Percentiles rank a stretch among this genome's conserved stretches.
These are phyloP conservation scores for Molorchus minor DNA, from an alignment of 2,888 invertebrate genomes.

Conservation along the genomic window DNA sequence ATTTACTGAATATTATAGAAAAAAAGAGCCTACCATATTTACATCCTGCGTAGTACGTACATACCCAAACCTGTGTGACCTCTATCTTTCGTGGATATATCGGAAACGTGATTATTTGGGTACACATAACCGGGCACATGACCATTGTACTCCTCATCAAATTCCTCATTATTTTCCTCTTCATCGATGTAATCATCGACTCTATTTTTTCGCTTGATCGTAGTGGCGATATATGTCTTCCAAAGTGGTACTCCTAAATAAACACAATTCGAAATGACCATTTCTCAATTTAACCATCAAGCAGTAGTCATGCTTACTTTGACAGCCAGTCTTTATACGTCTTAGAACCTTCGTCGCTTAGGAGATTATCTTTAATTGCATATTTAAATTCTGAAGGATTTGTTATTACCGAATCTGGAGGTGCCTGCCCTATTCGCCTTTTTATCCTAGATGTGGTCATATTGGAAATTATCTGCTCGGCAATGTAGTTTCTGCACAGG, in stretches of 20 bases:
- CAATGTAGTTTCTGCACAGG: constrained; percentile 77
- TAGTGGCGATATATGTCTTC: constrained; percentile 76
- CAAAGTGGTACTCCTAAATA: constrained; percentile 72
- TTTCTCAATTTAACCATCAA: not conserved
- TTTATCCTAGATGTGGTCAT: constrained; percentile 64
- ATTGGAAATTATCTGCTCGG: constrained; percentile 76
- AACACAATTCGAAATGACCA: no score
- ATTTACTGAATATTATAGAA: no score
- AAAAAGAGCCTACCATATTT: constrained; percentile 5
- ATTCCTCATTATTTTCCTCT: constrained; percentile 58
- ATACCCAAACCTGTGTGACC: constrained; percentile 32
- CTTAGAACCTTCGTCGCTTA: constrained; percentile 76
- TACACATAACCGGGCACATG: constrained; percentile 67
- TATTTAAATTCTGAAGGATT: constrained; percentile 41
- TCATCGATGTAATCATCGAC: constrained; percentile 53
- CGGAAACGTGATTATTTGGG: constrained; percentile 7
- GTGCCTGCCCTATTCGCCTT: constrained; percentile 58
- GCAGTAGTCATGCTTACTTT: constrained; percentile 66
- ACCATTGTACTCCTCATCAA: constrained; percentile 66
- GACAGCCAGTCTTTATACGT: constrained; percentile 80
- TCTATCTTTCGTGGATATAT: constrained; percentile 33
- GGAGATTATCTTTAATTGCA: constrained; percentile 62
- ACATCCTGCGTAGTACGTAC: constrained; percentile 31
- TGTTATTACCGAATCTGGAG: constrained; percentile 50
- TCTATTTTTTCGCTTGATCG: constrained; percentile 58